Base-by-base conservation (phyloP, 2,888 invertebrate genomes). In the Pachycephus smyrnensis region DNA sequence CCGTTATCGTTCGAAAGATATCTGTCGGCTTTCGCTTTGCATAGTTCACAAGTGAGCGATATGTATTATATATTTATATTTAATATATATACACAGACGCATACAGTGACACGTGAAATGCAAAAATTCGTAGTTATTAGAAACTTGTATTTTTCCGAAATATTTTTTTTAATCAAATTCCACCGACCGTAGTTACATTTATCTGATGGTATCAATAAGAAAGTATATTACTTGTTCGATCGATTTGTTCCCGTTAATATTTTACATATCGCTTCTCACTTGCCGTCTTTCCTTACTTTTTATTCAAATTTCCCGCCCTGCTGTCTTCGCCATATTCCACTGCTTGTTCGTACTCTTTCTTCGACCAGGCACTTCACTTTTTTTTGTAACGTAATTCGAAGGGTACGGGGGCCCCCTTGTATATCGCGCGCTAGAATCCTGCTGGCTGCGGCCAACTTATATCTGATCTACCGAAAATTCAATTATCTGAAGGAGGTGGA, bases 1-100 rank as follows among this genome's bases (percentile, higher is more conserved):
- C 55, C 6, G 9, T 55, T 55, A 55, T 55, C 55, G 23, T 75
- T 80, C 82, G 82, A 85, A 85, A 82, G 76, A 77, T 85, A 86
- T 87, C 86, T 77, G 55, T 75, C 77, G 78, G 71, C 73, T 77
- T 76, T 75, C 78, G 76, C 75, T 75, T 74, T 77, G 80, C 80
- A 83, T 82, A 84, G 82, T 85, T 83, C 81, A 82, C 84, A 81
- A 83, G 82, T 82, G 9, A 1, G 23, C 55, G 9, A 2, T 23
- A 9, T 15, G 6, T 55, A 55, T 2, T 23, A 23, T 9, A 9
- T 55, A 23, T 23, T 0, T 1, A 15, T 23, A 15, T 23, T 23
- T 2, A 15, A 2, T 1, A 15, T 23, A 15, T 23, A 55, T 2
- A 15, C 0, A 1, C n/a, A n/a, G n/a, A 33, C 4, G 35, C 35